Evolutionary conservation across 2,797 vertebrate genomes (phyloP), one percentile per base, ranked within the genome.

Genomic region (Alectoris magna): DNA sequence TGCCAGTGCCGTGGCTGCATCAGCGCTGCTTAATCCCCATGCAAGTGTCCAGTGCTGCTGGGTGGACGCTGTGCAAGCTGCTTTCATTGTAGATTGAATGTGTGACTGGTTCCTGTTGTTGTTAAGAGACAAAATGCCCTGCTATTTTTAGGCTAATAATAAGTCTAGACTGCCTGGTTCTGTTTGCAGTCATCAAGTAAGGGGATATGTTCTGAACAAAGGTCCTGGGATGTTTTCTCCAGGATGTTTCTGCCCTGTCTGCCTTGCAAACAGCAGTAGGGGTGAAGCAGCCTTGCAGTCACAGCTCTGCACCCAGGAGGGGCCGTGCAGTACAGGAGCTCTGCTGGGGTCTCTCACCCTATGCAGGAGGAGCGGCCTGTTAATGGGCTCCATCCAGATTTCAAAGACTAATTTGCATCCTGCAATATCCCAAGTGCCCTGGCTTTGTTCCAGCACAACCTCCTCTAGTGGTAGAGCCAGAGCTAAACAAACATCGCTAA

Each of bases 391-490:
- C 16, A 49, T 48, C 56, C 94, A 46, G 24, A 68, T 94, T 92
- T 81, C 94, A 74, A 60, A 85, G 90, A 4, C 71, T 76, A 66
- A 74, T 95, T 98, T 98, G 98, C 98, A 98, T 98, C 97, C 97
- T 96, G 97, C 97, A 98, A 97, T 98, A 98, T 98, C 97, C 96
- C 96, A 83, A 96, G 91, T 96, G 96, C 95, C 92, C 96, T 96
- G 97, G 80, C 98, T 95, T 7, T 0, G 2, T 46, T 95, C 96
- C 96, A 97, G 95, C 91, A 44, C 95, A 90, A 10, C 94, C 96
- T 93, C 89, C 93, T 95, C 94, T 73, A 36, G 93, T 73, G 91
- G 90, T 87, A 88, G 96, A 95, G 91, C 92, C 90, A 80, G 94
- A 87, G 89, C 94, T 97, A 94, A 96, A 97, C 94, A 96, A 96